phyloP scores from a whole-genome alignment of 2,797 vertebrate species.

The Salarias fasciatus region DNA sequence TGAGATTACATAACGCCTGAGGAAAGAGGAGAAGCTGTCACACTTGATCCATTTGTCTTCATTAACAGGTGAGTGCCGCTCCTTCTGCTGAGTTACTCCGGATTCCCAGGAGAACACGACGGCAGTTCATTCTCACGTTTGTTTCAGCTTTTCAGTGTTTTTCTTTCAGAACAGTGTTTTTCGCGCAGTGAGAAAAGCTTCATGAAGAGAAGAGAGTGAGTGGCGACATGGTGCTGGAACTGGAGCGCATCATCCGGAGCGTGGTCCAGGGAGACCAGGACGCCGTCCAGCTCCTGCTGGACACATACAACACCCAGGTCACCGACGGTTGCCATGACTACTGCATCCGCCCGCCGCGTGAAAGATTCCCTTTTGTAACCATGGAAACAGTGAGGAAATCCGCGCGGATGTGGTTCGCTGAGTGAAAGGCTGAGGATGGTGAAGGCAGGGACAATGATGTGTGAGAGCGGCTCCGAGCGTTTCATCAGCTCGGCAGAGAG shows the following conservation, averaged over 20 bases:
- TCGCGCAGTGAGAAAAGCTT: no score
- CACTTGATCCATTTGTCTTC: background rate
- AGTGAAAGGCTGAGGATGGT: no score
- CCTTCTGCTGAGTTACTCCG: no score
- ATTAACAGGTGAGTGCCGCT: slow-evolving; percentile 30
- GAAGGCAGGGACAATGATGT: no score
- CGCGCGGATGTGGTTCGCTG: no score
- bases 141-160: no score
- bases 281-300: slow-evolving; percentile 65
- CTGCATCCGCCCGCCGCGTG: slow-evolving; percentile 25
- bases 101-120: no score
- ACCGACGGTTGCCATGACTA: slow-evolving; percentile 23
- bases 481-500: no score
- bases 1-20: slow-evolving; percentile 10
- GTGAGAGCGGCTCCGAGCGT: no score
- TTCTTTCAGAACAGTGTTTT: no score
- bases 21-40: slow-evolving; percentile 4
- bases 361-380: slow-evolving; percentile 26
- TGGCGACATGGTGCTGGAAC: slow-evolving; percentile 68
- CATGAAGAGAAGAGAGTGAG: no score
- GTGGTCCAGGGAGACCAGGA: slow-evolving; percentile 73
- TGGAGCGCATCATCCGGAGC: slow-evolving; percentile 71
- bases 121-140: no score
- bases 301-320: slow-evolving; percentile 77
- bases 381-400: slow-evolving; percentile 28